Evolutionary conservation across 2,113 vertebrate species (phyloP), one percentile per base, ranked within the genome.

Genomic region (Sander vitreus): DNA sequence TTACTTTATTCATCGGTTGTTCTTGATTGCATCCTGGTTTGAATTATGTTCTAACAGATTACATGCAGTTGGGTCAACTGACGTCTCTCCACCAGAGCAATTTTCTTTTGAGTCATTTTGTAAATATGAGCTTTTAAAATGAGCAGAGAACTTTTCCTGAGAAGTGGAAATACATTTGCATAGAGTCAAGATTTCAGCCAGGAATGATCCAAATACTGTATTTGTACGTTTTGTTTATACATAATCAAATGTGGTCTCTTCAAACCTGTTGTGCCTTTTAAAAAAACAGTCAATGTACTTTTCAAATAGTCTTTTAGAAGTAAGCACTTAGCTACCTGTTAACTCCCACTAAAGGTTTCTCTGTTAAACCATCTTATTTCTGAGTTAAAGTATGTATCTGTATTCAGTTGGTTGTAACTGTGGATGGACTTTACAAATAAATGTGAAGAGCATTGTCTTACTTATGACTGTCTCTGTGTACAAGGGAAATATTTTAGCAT

Each of bases 251-350:
- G 25, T 12, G 13, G 12, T 64, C 45, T 60, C 53, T 36, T 79
- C 45, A 62, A 67, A 80, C 76, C 77, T 58, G 27, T 4, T 50
- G 81, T 87, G 85, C 78, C 77, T 87, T 71, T 66, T 53, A 62
- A 54, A 15, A 15, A 53, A 6, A 48, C 15, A 51, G 27, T 66
- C 27, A 66, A 6, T 62, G 5, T 30, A 58, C 21, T 8, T 43
- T n/a, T 64, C 10, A 47, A 1, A 18, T 19, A 30, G 13, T 51
- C 21, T 25, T 39, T 64, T 45, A 67, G 9, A 51, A 21, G 27
- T 7, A 43, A 25, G 48, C 8, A 36, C 5, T 6, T 1, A 15
- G 39, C 3, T 7, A n/a, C 16, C 2, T 36, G 15, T 66, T 60
- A 36, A 30, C 18, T 36, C 18, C 43, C 11, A 57, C 13, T 39